A percentile compares a stretch with the other conserved stretches of the same genome.
Evolutionary conservation across 2,797 vertebrate genomes (phyloP).

Genomic region (Micropoecilia bifurca): DNA sequence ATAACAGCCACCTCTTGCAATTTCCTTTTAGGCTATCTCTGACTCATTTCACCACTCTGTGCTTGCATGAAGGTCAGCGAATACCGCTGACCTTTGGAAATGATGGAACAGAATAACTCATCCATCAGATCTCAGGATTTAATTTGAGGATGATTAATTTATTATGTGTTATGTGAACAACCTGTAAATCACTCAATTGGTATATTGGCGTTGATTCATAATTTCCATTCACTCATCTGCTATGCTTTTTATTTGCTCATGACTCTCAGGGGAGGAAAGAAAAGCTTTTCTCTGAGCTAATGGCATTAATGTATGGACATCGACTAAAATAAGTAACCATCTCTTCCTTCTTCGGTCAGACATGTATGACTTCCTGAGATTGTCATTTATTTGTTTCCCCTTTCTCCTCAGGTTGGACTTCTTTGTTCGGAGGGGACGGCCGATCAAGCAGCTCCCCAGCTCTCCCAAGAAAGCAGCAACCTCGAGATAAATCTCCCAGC

Average conservation of each 20-base stretch:
- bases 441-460: slow-evolving; percentile 89
- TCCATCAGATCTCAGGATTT: background rate
- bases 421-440: slow-evolving; percentile 75
- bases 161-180: slow-evolving; percentile 18
- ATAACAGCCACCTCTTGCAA: background rate
- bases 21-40: background rate
- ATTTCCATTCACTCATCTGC: slow-evolving; percentile 19
- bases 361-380: slow-evolving; percentile 18
- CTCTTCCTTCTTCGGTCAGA: slow-evolving; percentile 12
- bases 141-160: slow-evolving; percentile 18
- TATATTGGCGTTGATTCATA: slow-evolving; percentile 8
- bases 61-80: background rate
- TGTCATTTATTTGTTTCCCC: slow-evolving; percentile 30
- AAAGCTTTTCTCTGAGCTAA: slow-evolving; percentile 18
- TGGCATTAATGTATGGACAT: slow-evolving; percentile 24
- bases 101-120: slow-evolving; percentile 2
- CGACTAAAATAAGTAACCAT: background rate
- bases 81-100: slow-evolving; percentile 1
- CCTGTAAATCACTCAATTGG: slow-evolving; percentile 31
- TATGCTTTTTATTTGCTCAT: slow-evolving; percentile 27
- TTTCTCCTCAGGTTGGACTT: slow-evolving; percentile 74
- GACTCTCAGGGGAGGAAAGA: slow-evolving; percentile 32
- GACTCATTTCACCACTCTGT: background rate
- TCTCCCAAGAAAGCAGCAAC: slow-evolving; percentile 94
- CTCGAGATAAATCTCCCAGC: slow-evolving; percentile 94